Evolutionary conservation across 2,113 vertebrate species (phyloP), one percentile per base, ranked within the genome.

Genomic region (Thamnaconus septentrionalis): DNA sequence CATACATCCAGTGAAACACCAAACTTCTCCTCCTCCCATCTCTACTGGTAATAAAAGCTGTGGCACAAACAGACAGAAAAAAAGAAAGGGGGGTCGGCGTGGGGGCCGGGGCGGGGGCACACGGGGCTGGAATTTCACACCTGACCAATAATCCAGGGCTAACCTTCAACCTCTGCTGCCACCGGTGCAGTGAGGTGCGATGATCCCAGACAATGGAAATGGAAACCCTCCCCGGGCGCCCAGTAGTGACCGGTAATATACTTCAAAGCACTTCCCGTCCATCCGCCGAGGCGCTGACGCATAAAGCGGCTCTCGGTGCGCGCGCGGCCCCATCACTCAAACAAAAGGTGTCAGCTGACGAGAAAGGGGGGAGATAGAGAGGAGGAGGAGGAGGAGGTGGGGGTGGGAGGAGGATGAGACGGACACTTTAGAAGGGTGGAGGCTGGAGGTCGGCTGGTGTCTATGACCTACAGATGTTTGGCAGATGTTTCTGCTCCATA

Each of bases 91-190:
- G 18, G 18, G 18, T 31, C 1, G 18, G 18, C 1, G 18, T 31
- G 18, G 18, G 18, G 18, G 18, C n/a, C n/a, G n/a, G n/a, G n/a
- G n/a, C n/a, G n/a, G 18, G 18, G 82, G 80, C 49, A 71, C 82
- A 73, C n/a, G 48, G 4, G 82, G 82, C 74, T 89, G 82, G 82
- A 88, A 91, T 91, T 90, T 91, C 89, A 91, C 88, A 90, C 88
- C 88, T 89, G 81, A 84, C 75, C 76, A 82, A 84, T 89, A 89
- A 91, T 87, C 87, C 85, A 81, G 70, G 61, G 76, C 80, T 83
- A 80, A 87, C 85, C 87, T 88, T 89, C 87, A 87, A 89, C 88
- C 88, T 76, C 84, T 47, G 76, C 81, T 85, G 81, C 83, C 86
- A 89, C 75, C 75, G 81, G 88, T 87, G 87, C 85, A 88, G 78